Base-by-base conservation (phyloP, 2,797 vertebrate genomes). In the Gymnothorax javanicus region DNA sequence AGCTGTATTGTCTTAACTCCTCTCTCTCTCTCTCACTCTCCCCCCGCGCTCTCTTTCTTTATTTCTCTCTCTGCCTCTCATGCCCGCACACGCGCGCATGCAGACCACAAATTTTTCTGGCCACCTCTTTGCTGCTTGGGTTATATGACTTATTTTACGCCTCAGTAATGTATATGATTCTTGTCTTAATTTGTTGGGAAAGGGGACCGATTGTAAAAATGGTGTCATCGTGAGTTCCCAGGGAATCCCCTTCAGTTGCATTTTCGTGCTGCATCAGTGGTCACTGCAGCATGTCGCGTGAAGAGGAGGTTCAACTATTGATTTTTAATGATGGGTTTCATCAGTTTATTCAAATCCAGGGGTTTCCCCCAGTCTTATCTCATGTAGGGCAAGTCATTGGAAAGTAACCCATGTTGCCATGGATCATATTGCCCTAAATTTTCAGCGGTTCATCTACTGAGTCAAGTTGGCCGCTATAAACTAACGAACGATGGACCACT, bases 241-340 rank as follows among this genome's bases (percentile, higher is more conserved):
- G 87, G 87, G 87, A 88, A 88, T 88, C 87, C 87, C 84, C 87
- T 88, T 88, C 86, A 67, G 84, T 86, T 86, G 87, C 87, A 43
- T 43, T 43, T 50, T 33, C 71, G n/a, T 75, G 57, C 71, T 75
- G 81, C 71, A 83, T 64, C 62, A 27, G 56, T 58, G 79, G 67
- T 57, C 71, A 67, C 69, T 56, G 60, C 82, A 64, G 52, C 67
- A 59, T 15, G 12, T 83, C 82, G 79, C 71, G 87, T 82, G 56
- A 79, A 85, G 71, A 83, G 75, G 64, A 82, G 54, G 79, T 67
- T 73, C 71, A 84, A 33, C 82, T 83, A 86, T 86, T 86, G 85
- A 86, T 86, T 67, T 86, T 77, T 52, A 81, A n/a, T 64, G 75
- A 58, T 86, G 85, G 79, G 60, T 59, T 86, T 52, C 87, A 86